phyloP scores from a whole-genome alignment of 2,113 vertebrate genomes.

The Neolamprologus brichardi region DNA sequence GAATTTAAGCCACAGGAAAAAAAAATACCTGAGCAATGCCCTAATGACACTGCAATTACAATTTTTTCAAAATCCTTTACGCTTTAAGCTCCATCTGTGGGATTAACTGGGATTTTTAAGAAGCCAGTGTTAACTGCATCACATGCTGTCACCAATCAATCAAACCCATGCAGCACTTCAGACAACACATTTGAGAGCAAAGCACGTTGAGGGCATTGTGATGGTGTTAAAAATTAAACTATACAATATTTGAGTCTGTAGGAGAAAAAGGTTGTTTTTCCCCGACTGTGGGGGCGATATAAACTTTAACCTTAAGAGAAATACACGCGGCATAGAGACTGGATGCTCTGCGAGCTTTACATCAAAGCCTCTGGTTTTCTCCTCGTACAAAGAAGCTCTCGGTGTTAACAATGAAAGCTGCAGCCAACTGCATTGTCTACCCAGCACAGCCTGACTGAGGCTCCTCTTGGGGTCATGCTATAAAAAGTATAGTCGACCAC shows the following conservation, averaged over 20 bases:
- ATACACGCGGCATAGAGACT: conserved; percentile 3
- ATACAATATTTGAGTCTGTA: conserved; percentile 37
- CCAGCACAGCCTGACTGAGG: conserved; percentile 34
- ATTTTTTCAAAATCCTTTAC: neutral
- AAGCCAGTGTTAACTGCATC: neutral
- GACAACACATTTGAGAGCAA: neutral
- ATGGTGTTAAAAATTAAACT: conserved; percentile 17
- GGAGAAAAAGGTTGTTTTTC: conserved; percentile 57
- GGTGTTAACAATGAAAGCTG: conserved; percentile 54
- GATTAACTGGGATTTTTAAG: neutral
- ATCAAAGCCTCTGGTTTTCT: conserved; percentile 59
- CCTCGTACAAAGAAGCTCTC: conserved; percentile 43
- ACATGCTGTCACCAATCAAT: neutral
- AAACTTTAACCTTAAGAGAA: conserved; percentile 61
- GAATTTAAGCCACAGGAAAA: neutral
- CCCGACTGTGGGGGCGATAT: conserved; percentile 40
- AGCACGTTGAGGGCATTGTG: conserved; percentile 25
- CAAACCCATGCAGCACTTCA: neutral
- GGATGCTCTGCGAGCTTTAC: conserved; percentile 47
- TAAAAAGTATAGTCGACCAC: conserved; percentile 35
- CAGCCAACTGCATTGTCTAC: conserved; percentile 24
- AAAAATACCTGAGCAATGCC: neutral
- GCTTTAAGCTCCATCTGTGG: neutral
- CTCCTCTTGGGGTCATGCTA: conserved; percentile 31
- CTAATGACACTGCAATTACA: neutral